phyloP scores from a whole-genome alignment of 2,113 vertebrate species.

The Antechinus stuartii region DNA sequence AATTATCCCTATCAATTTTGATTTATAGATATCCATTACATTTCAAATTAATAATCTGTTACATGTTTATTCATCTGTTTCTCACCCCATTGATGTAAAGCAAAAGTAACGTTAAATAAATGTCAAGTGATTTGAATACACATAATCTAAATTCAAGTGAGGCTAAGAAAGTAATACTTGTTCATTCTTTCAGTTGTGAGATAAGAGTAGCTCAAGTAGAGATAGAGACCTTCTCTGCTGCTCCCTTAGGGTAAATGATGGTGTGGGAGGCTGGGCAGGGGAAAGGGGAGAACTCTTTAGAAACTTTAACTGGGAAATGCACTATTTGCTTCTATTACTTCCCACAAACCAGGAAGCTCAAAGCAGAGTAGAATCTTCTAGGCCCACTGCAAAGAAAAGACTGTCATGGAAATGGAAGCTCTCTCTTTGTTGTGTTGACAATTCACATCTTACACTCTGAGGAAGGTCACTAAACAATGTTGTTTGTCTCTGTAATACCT shows the following conservation, averaged over 20 bases:
- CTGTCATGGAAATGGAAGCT: background rate
- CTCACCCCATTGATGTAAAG: background rate
- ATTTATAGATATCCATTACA: background rate
- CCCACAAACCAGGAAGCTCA: background rate
- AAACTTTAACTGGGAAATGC: background rate
- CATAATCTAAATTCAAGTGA: background rate
- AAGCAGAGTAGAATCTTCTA: background rate
- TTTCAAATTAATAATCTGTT: constrained; percentile 21
- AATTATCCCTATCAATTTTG: constrained; percentile 7
- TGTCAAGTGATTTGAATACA: background rate
- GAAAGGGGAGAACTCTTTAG: background rate
- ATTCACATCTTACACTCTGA: background rate
- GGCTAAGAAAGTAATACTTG: background rate
- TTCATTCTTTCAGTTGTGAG: background rate
- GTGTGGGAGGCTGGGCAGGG: background rate
- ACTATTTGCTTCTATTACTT: background rate
- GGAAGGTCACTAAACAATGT: background rate
- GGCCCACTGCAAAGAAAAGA: background rate
- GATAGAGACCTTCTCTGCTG: background rate
- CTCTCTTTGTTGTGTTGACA: background rate
- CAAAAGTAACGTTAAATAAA: background rate
- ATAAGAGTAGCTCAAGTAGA: background rate
- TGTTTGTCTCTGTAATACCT: background rate
- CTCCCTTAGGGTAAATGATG: background rate
- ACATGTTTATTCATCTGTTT: constrained; percentile 23